Evolutionary conservation across 2,797 vertebrate genomes (phyloP), one percentile per base, ranked within the genome.

Genomic region (Sternarchorhynchus goeldii): DNA sequence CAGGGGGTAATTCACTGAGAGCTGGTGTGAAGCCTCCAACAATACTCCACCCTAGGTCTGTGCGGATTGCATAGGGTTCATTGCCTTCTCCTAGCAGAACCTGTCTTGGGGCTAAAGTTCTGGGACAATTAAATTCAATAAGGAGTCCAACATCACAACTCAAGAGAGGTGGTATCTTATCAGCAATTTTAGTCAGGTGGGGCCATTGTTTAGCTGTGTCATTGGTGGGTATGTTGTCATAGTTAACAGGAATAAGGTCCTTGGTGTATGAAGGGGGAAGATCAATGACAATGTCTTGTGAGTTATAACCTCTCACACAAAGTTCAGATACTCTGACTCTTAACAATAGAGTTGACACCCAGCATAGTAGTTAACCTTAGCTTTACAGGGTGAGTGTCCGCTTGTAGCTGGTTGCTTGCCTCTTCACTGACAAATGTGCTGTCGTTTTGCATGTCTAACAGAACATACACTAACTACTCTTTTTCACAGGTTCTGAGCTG

Each of bases 391-490:
- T 34, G 45, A 10, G 20, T 55, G 16, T 65, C 41, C 6, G 17
- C 32, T 60, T 62, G 74, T 6, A 82, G 39, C 25, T 77, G 20
- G 36, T 70, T 3, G 18, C 63, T 80, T 2, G 77, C 32, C 12
- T 70, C 55, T 65, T 78, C 0, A 3, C 71, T 41, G 18, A 80
- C 45, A 8, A 84, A 82, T 4, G 74, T 76, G 6, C 18, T 77
- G 77, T 80, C 70, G 32, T 77, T 81, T 7, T 82, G 80, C 2
- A 77, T 82, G 55, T 80, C 65, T 14, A 84, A 18, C 21, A 75
- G 32, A 6, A 76, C 76, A 16, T 83, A 83, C 0, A 78, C 75
- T 12, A 83, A 59, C 4, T 72, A 56, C 16, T 76, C 79, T 8
- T 76, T 76, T 73, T 21, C 25, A 53, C 32, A 56, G 71, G 8